A percentile compares a stretch with the other conserved stretches of the same genome.
Evolutionary conservation across 2,888 invertebrate genomes (phyloP).

Genomic region (Heterodera filipjevi): DNA sequence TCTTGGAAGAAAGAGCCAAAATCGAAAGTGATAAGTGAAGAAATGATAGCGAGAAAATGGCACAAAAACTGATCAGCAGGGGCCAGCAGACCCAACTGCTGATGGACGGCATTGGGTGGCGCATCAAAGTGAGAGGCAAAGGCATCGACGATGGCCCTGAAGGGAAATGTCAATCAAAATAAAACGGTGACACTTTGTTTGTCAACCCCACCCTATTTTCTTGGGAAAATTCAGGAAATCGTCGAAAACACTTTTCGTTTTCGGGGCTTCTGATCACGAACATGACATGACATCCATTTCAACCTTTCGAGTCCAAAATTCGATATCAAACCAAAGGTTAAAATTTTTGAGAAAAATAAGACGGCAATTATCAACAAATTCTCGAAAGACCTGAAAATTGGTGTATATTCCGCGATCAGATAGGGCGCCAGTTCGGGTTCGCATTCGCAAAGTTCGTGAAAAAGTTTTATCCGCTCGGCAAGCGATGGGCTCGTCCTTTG

Average conservation of each 20-base stretch:
- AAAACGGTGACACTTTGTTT: too few species aligned
- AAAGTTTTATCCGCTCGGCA: not conserved
- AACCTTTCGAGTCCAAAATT: too few species aligned
- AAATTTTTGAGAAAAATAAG: too few species aligned
- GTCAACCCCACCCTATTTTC: too few species aligned
- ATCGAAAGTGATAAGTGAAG: not conserved
- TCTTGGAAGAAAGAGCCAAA: not conserved
- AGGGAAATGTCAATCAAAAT: not conserved
- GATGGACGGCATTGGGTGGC: not conserved
- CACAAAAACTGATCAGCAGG: not conserved
- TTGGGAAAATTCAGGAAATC: too few species aligned
- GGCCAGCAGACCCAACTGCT: not conserved
- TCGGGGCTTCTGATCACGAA: too few species aligned
- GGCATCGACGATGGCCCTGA: not conserved
- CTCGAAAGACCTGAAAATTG: not conserved
- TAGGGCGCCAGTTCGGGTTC: not conserved
- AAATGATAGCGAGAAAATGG: slow-evolving; percentile 1
- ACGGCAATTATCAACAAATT: not conserved
- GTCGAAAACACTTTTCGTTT: too few species aligned
- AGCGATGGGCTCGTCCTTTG: not conserved
- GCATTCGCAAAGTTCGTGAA: slow-evolving; percentile 7
- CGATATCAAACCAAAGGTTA: too few species aligned
- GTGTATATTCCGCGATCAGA: not conserved
- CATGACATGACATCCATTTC: too few species aligned
- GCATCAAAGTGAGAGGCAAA: not conserved